Base-by-base conservation (phyloP, 1,140 invertebrate genomes). In the Drosophila eugracilis region DNA sequence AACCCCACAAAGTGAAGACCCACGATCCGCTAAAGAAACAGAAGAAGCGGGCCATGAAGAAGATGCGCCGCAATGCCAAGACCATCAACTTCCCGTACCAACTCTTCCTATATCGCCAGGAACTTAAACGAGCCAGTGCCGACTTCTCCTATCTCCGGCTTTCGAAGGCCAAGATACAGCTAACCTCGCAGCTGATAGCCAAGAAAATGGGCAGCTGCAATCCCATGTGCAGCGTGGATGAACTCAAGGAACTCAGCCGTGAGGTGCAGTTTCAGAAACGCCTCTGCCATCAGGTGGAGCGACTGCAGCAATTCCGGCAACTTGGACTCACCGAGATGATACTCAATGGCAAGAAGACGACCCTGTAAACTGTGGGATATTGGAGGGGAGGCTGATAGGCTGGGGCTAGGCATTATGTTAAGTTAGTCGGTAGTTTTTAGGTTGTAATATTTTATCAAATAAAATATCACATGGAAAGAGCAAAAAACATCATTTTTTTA, bases 371-470 rank as follows among this genome's bases (percentile, higher is more conserved):
- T 5, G 7, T 1, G n/a, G 12, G 17, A 17, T 21, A 12, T 5
- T 12, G 1, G 22, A 5, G 30, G 12, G 47, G 32, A 50, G 41
- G 41, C 12, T 44, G 21, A 22, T 45, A 7, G 52, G 12, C 49
- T 75, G 30, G 50, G 37, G 45, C 36, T 37, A 24, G 32, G 39
- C 49, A 63, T 71, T 67, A 63, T 9, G 7, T 59, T 85, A 86
- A 81, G 53, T 47, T 76, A 47, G 66, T 26, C 36, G 39, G 12
- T 50, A 65, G 54, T 12, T 4, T 17, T 74, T 77, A 75, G 59
- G 34, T 15, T 78, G 66, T 83, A 83, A 88, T 76, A 59, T 78
- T 88, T 78, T 76, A 88, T 88, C 53, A 65, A 88, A 88, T 88
- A 88, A 88, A 88, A 88, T 86, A 72, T 83, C 53, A 49, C 83